Evolutionary conservation across 2,797 vertebrate species (phyloP).

Genomic region (Danio albolineatus): DNA sequence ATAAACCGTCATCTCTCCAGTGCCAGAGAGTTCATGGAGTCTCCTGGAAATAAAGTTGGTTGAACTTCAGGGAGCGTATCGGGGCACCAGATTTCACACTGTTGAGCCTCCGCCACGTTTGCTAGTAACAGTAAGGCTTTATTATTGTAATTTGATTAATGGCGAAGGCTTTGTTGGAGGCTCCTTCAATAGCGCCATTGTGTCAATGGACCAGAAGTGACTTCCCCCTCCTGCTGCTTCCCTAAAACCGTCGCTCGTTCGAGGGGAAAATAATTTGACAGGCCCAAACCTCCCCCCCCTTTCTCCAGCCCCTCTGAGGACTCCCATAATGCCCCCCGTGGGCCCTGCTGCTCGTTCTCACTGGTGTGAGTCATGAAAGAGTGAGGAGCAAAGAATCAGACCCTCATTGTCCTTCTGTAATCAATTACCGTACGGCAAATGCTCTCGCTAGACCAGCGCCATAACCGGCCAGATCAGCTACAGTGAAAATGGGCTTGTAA

Average conservation of each 20-base stretch:
- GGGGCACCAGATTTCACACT: slow-evolving; percentile 32
- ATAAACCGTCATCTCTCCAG: background rate
- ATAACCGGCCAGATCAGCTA: slow-evolving; percentile 2
- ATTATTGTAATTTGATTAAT: slow-evolving; percentile 61
- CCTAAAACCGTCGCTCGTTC: slow-evolving; percentile 36
- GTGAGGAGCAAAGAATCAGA: slow-evolving; percentile 30
- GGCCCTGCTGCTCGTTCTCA: slow-evolving; percentile 26
- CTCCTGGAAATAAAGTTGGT: background rate
- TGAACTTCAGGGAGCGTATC: slow-evolving; percentile 11
- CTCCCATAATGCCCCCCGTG: slow-evolving; percentile 35
- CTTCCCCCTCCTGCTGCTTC: slow-evolving; percentile 61
- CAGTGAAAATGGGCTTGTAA: background rate
- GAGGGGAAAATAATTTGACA: slow-evolving; percentile 57
- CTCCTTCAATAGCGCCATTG: slow-evolving; percentile 56
- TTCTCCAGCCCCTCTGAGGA: slow-evolving; percentile 28
- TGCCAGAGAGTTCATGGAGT: slow-evolving; percentile 35
- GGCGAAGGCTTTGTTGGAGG: slow-evolving; percentile 48
- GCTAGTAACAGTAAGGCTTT: slow-evolving; percentile 40
- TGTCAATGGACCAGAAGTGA: slow-evolving; percentile 48
- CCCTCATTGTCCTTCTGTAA: slow-evolving; percentile 45
- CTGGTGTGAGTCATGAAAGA: slow-evolving; percentile 47
- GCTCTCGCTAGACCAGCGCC: slow-evolving; percentile 7
- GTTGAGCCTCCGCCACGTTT: slow-evolving; percentile 36
- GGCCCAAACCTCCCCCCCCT: slow-evolving; percentile 28
- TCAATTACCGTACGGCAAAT: slow-evolving; percentile 46